phyloP scores from a whole-genome alignment of 2,888 invertebrate genomes.

The Mycalesis mineus region DNA sequence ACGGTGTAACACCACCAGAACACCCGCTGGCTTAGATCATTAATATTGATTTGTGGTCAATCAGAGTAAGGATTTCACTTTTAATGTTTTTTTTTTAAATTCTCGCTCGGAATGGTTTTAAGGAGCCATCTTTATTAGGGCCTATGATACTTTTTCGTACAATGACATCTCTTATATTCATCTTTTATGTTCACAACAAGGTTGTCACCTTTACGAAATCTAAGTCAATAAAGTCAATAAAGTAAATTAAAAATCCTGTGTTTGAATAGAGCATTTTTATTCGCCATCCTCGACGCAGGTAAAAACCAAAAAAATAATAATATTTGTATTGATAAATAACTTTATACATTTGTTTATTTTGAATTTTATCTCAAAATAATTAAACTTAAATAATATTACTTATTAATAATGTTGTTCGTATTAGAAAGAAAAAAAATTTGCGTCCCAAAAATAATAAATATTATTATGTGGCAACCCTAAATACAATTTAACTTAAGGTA shows the following conservation, averaged over 20 bases:
- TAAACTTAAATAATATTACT: no score
- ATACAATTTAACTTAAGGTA: slow-evolving; percentile 19
- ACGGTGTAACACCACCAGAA: slow-evolving; percentile 48
- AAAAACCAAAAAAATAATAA: no score
- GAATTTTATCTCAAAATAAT: no score
- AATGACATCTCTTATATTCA: slow-evolving; percentile 30
- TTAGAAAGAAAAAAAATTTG: no score
- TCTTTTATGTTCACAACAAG: slow-evolving; percentile 21
- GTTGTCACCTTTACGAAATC: background rate
- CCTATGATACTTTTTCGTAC: slow-evolving; percentile 36
- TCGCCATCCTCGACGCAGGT: no score
- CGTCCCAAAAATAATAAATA: background rate
- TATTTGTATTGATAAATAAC: no score
- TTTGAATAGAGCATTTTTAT: no score
- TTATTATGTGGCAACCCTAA: background rate
- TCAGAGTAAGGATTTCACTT: slow-evolving; percentile 77
- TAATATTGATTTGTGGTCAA: slow-evolving; percentile 80
- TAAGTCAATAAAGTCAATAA: background rate
- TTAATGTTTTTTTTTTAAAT: slow-evolving; percentile 66
- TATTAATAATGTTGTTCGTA: no score
- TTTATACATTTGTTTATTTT: no score
- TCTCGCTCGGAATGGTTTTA: slow-evolving; percentile 43
- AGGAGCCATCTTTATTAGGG: slow-evolving; percentile 46
- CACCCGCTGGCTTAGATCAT: slow-evolving; percentile 75
- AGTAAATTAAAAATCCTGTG: no score